Percentiles rank a stretch among this genome's conserved stretches.
These are phyloP conservation scores for Alligator sinensis DNA, from an alignment of 2,113 vertebrate genomes.

Conservation along the genomic window DNA sequence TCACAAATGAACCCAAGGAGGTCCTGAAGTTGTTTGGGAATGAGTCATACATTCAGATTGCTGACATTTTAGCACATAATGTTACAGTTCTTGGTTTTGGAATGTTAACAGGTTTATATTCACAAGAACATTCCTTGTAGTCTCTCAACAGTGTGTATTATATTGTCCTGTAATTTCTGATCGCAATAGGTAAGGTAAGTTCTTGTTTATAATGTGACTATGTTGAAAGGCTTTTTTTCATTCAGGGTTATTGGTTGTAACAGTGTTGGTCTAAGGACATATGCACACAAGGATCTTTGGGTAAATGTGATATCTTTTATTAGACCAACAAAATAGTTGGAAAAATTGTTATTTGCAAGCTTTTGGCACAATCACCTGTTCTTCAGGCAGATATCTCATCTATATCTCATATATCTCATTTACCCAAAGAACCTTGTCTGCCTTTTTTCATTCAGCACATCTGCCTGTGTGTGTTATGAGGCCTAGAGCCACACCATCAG, in stretches of 20 bases:
- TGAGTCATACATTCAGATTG: constrained; percentile 17
- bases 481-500: too few relatives aligned
- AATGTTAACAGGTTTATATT: background rate
- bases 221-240: background rate
- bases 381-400: too few relatives aligned
- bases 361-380: too few relatives aligned
- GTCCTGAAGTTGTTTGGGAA: background rate
- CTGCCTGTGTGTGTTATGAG: too few relatives aligned
- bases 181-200: rapidly evolving
- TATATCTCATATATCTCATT: too few relatives aligned
- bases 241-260: background rate
- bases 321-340: too few relatives aligned
- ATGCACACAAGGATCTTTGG: too few relatives aligned
- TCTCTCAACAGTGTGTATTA: rapidly evolving
- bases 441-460: too few relatives aligned
- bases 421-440: too few relatives aligned
- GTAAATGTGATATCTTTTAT: too few relatives aligned
- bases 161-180: rapidly evolving
- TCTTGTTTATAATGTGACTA: rapidly evolving
- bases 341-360: too few relatives aligned
- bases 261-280: too few relatives aligned
- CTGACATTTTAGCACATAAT: background rate
- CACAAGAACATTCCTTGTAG: background rate
- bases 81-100: background rate
- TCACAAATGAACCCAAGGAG: background rate